Evolutionary conservation across 2,888 invertebrate genomes (phyloP).

Genomic region (Calliphora vomitoria): DNA sequence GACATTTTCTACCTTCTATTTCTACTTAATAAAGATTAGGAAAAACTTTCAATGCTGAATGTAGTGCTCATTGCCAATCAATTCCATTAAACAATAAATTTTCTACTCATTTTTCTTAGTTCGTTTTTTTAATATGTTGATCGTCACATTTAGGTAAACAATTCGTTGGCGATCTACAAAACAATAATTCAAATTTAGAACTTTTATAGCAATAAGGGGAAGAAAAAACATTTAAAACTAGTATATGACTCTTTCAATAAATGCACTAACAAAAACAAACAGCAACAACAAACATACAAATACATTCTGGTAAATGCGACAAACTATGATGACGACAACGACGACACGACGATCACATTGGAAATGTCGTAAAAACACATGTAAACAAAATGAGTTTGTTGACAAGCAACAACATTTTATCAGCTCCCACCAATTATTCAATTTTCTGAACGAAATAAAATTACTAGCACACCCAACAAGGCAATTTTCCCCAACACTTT

Average conservation of each 20-base stretch:
- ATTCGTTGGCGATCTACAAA: slow-evolving; percentile 74
- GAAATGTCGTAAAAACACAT: slow-evolving; percentile 70
- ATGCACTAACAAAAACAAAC: slow-evolving; percentile 23
- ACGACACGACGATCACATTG: slow-evolving; percentile 44
- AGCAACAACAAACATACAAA: background rate
- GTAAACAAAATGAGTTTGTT: slow-evolving; percentile 71
- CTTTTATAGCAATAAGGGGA: slow-evolving; percentile 38
- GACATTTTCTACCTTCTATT: no score
- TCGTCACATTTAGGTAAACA: slow-evolving; percentile 72
- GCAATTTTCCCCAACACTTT: slow-evolving; percentile 51
- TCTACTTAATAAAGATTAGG: no score
- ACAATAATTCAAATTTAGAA: slow-evolving; percentile 70
- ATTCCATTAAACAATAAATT: slow-evolving; percentile 33
- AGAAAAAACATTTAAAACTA: no score
- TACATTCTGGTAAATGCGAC: slow-evolving; percentile 46
- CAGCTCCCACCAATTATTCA: slow-evolving; percentile 73
- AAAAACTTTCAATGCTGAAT: background rate
- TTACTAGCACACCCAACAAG: slow-evolving; percentile 46
- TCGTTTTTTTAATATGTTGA: slow-evolving; percentile 41
- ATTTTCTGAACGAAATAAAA: slow-evolving; percentile 63
- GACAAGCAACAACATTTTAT: slow-evolving; percentile 65
- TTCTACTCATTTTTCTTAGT: slow-evolving; percentile 8
- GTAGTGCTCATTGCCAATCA: slow-evolving; percentile 26
- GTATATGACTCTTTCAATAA: slow-evolving; percentile 10
- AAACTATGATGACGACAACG: slow-evolving; percentile 32